A percentile compares a stretch with the other conserved stretches of the same genome.
Conservation (phyloP, 2,888 invertebrate species). For the Koerneria pararmatus region DNA sequence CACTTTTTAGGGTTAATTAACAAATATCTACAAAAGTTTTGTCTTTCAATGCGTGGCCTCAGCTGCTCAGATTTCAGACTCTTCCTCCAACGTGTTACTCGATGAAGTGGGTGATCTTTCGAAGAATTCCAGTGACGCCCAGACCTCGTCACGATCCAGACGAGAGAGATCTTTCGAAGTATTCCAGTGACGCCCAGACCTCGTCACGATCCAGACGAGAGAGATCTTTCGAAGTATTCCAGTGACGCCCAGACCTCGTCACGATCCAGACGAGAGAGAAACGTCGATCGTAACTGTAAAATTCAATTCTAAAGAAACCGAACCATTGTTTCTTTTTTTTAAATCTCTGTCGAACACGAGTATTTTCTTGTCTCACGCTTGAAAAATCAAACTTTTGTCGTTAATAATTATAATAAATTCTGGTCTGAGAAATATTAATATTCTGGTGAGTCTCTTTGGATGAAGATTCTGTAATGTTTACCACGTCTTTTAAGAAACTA, state of each 20-base stretch:
- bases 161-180: slow-evolving; percentile 39
- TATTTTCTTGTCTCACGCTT: no score
- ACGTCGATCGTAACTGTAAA: slow-evolving; percentile 54
- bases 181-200: slow-evolving; percentile 44
- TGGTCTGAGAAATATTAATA: no score
- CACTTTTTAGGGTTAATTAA: no score
- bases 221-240: slow-evolving; percentile 35
- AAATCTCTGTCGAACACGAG: neutral
- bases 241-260: slow-evolving; percentile 44
- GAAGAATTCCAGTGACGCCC: slow-evolving; percentile 47
- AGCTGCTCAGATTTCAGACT: no score
- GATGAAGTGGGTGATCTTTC: slow-evolving; percentile 8
- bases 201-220: slow-evolving; percentile 40
- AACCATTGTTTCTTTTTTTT: neutral
- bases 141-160: slow-evolving; percentile 40
- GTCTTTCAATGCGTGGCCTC: no score
- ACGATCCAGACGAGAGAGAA: slow-evolving; percentile 46
- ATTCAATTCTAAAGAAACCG: neutral
- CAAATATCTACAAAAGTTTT: no score
- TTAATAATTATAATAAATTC: no score
- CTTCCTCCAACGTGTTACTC: no score
- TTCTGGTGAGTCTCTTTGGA: no score
- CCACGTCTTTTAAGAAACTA: no score
- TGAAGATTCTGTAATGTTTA: no score
- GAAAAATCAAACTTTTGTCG: no score